A percentile compares a stretch with the other conserved stretches of the same genome.
phyloP scores from a whole-genome alignment of 1,140 invertebrate genomes.

The Leucophenga varia region DNA sequence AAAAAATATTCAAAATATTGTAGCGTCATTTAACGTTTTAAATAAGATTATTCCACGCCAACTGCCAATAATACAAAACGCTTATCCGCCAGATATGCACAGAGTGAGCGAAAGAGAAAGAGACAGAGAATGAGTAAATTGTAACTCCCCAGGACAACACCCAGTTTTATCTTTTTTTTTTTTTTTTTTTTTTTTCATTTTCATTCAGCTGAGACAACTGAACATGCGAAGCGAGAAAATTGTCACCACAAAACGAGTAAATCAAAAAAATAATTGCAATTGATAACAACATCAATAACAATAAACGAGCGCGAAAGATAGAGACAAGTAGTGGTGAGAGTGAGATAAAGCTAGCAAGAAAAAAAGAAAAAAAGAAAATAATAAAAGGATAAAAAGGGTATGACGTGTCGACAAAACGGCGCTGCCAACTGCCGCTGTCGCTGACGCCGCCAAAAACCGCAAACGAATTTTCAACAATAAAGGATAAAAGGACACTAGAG shows the following conservation, averaged over 20 bases:
- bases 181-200: constrained; percentile 2
- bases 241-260: constrained; percentile 41
- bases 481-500: too few species aligned
- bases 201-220: constrained; percentile 21
- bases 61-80: constrained; percentile 48
- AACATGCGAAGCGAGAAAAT: constrained; percentile 49
- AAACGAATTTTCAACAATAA: too few species aligned
- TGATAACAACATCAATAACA: constrained; percentile 53
- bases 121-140: background rate
- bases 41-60: constrained; percentile 53
- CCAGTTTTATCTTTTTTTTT: background rate
- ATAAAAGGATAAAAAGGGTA: too few species aligned
- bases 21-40: constrained; percentile 46
- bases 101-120: background rate
- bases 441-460: too few species aligned
- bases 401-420: too few species aligned
- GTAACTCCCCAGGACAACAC: background rate
- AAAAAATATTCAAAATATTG: constrained; percentile 1
- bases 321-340: too few species aligned
- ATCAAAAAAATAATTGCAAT: constrained; percentile 49
- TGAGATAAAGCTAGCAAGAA: too few species aligned
- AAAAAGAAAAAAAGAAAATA: too few species aligned
- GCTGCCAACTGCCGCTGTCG: too few species aligned
- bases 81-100: constrained; percentile 1
- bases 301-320: constrained; percentile 29